Base-by-base conservation (phyloP, 35 echinoderm and acorn worm species). In the Chiridota heheva region DNA sequence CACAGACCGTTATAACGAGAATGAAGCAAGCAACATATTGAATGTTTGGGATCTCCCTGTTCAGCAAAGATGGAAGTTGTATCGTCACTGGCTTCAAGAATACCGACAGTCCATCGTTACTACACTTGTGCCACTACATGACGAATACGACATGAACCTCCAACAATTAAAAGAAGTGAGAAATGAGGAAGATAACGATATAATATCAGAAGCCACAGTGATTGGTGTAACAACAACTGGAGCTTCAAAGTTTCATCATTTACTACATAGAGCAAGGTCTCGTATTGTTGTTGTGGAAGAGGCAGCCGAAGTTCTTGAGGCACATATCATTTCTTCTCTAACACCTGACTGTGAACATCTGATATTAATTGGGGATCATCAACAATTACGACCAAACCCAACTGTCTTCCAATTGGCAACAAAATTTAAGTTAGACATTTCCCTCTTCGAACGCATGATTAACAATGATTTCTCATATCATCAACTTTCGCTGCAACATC, bases 141-240 rank as follows among this genome's bases (percentile, higher is more conserved):
- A 38, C 5, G 58, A 67, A 20, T 98, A 92, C 40, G 84, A 88
- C 15, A 31, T 40, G 36, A 38, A 80, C 42, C 47, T 64, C 33
- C 35, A 15, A 22, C 61, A 71, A 70, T 70, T 91, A 13, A 80
- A 85, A 31, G 86, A 85, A 24, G 42, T 87, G 2, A 78, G 51
- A 47, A 65, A 57, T 4, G 73, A 85, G 22, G 81, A 66, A 28
- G 86, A 98, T 35, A 53, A 61, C 20, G 33, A 72, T 7, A 44
- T 91, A 13, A 51, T 98, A 7, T 61, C 57, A 65, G 32, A 34
- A 37, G 83, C 90, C 13, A 62, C 33, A 17, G 87, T 98, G 36
- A 88, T 98, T 53, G 95, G 95, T 1, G 82, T 98, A 55, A 92
- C 90, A 36, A 92, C 90, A 72, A 92, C 90, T n/a, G 76, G 82